Conservation (phyloP, 2,888 invertebrate species). For the Hartigia nigra region DNA sequence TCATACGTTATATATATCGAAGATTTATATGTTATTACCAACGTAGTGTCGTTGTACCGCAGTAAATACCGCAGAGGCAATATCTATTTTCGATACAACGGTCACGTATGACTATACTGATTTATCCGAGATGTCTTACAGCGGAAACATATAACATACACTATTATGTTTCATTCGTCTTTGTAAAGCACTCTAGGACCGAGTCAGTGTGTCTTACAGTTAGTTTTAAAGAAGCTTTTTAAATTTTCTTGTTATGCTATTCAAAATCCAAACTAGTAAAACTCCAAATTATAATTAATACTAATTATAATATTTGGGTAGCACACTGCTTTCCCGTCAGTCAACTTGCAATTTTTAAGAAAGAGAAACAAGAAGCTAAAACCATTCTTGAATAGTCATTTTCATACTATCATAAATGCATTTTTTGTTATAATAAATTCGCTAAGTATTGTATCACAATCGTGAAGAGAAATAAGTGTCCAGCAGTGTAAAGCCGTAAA, state of each 20-base stretch:
- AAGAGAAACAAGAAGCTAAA: background rate
- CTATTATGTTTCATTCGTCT: background rate
- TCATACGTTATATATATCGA: background rate
- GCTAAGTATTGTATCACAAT: conserved; percentile 36
- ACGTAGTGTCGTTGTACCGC: background rate
- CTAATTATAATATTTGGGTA: background rate
- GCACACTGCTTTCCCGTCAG: background rate
- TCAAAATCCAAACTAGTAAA: background rate
- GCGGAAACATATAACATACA: background rate
- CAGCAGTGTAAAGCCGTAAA: background rate
- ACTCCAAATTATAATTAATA: background rate
- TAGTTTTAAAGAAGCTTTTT: background rate
- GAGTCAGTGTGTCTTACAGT: conserved; percentile 1
- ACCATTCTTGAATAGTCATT: too few species aligned
- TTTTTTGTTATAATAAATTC: conserved; percentile 35
- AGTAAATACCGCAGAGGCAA: background rate
- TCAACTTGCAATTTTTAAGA: background rate
- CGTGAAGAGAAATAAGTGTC: background rate
- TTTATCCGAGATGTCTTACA: background rate
- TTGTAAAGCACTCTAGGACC: background rate
- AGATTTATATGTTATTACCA: background rate
- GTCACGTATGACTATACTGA: background rate
- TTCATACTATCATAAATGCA: conserved; percentile 17
- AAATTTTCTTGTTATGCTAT: background rate
- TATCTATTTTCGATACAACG: background rate